phyloP scores from a whole-genome alignment of 2,888 invertebrate genomes.

The Lordiphosa andalusiaca region DNA sequence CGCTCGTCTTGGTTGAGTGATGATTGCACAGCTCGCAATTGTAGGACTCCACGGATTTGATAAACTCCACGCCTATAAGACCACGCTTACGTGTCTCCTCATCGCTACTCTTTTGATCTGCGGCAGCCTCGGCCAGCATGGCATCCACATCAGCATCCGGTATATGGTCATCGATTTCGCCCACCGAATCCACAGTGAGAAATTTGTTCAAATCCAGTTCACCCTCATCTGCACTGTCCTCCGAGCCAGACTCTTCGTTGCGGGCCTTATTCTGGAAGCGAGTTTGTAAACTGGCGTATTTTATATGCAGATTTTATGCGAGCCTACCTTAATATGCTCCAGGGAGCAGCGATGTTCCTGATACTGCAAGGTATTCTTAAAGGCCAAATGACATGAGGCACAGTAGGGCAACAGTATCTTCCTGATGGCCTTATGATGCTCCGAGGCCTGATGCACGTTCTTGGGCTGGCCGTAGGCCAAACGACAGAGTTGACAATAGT shows the following conservation, averaged over 20 bases:
- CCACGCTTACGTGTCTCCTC: conserved; percentile 84
- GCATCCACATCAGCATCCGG: conserved; percentile 82
- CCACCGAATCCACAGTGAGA: conserved; percentile 93
- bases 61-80: conserved; percentile 88
- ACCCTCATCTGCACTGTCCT: conserved; percentile 86
- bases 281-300: too few relatives aligned
- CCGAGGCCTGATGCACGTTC: conserved; percentile 88
- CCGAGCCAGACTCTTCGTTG: conserved; percentile 82
- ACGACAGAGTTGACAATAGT: conserved; percentile 88
- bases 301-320: not conserved
- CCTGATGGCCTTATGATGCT: conserved; percentile 91
- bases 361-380: conserved; percentile 91
- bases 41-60: conserved; percentile 88
- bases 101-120: conserved; percentile 82
- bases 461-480: conserved; percentile 88
- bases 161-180: conserved; percentile 86
- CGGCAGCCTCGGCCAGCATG: conserved; percentile 81
- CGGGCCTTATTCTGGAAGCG: conserved; percentile 82
- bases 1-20: conserved; percentile 84
- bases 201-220: conserved; percentile 91
- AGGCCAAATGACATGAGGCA: conserved; percentile 87
- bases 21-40: conserved; percentile 90
- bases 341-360: conserved; percentile 91
- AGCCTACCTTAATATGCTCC: conserved; percentile 88
- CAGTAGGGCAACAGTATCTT: conserved; percentile 92